Percentiles rank a stretch among this genome's conserved stretches.
phyloP scores from a whole-genome alignment of 30 jellyfish, hydroid and myxozoan genomes.

The Cassiopea xamachana region DNA sequence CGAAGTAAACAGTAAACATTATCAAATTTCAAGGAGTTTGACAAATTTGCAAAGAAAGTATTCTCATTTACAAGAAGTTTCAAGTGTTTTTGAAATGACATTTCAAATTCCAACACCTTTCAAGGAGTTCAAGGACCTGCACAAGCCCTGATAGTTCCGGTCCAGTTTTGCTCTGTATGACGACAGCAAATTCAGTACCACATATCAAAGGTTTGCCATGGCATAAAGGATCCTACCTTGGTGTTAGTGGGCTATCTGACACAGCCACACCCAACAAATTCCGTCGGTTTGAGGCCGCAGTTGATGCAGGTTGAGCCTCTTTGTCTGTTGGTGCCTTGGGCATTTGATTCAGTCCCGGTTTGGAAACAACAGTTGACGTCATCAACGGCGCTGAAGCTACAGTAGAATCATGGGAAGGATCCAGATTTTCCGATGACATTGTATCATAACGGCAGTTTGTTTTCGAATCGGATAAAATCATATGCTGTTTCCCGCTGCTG shows the following conservation, averaged over 20 bases:
- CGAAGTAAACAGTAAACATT: too few relatives aligned
- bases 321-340: slow-evolving; percentile 44
- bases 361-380: slow-evolving; percentile 96
- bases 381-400: slow-evolving; percentile 83
- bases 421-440: slow-evolving; percentile 86
- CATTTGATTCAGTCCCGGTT: slow-evolving; percentile 61
- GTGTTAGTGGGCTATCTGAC: slow-evolving; percentile 94
- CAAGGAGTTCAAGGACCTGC: too few relatives aligned
- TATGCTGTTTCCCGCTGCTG: slow-evolving; percentile 6
- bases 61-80: too few relatives aligned
- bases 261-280: slow-evolving; percentile 86
- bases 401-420: slow-evolving; percentile 75
- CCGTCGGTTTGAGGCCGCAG: slow-evolving; percentile 59
- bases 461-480: slow-evolving; percentile 53
- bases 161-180: too few relatives aligned
- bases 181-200: neutral
- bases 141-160: too few relatives aligned
- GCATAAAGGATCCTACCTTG: slow-evolving; percentile 63
- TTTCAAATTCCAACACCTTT: too few relatives aligned
- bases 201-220: neutral
- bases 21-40: too few relatives aligned
- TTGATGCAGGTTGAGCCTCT: slow-evolving; percentile 88
- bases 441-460: slow-evolving; percentile 68
- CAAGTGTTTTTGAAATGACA: too few relatives aligned
- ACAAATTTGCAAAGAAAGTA: too few relatives aligned